Evolutionary conservation across 2,113 vertebrate species (phyloP).

Genomic region (Muntiacus muntjak): DNA sequence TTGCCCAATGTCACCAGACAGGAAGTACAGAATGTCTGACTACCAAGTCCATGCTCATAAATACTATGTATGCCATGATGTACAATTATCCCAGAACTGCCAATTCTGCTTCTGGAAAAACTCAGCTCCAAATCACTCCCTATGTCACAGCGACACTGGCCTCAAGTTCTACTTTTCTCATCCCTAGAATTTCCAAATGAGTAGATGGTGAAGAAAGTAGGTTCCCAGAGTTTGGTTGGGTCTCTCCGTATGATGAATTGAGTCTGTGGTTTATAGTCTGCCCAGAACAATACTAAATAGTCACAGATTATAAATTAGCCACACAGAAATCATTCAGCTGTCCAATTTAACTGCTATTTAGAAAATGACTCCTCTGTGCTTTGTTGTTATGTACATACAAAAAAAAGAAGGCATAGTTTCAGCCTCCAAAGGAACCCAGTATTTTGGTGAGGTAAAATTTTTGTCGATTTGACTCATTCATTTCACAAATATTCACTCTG

Average conservation of each 20-base stretch:
- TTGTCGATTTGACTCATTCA: neutral
- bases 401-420: neutral
- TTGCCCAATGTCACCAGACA: neutral
- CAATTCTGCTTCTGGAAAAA: neutral
- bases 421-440: neutral
- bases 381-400: neutral
- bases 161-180: neutral
- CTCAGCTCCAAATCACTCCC: neutral
- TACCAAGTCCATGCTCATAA: neutral
- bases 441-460: neutral
- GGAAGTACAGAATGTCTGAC: neutral
- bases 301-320: neutral
- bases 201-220: neutral
- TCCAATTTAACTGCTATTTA: neutral
- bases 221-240: neutral
- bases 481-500: neutral
- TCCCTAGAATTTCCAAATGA: neutral
- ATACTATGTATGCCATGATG: too few species aligned
- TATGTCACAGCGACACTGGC: accelerated
- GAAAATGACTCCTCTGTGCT: neutral
- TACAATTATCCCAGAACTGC: neutral
- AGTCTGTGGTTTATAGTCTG: neutral
- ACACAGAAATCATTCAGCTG: neutral
- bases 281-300: neutral
- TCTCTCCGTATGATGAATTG: neutral